Conservation (phyloP, 1,140 invertebrate species). For the Papilio polyxenes region DNA sequence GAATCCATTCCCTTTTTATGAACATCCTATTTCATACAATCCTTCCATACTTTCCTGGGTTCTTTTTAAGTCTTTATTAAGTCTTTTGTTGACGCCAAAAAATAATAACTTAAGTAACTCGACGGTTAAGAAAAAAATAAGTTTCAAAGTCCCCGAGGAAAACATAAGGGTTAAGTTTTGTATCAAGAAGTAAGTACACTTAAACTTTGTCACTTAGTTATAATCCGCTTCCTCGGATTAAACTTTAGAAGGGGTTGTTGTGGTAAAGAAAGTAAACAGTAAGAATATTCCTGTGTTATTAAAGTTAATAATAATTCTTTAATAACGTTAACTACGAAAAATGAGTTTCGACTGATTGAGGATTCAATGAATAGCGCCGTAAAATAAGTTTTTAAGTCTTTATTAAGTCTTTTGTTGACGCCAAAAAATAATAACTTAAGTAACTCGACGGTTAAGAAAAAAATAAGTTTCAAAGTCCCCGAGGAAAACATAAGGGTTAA, state of each 20-base stretch:
- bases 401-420: neutral
- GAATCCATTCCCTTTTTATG: too few relatives aligned
- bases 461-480: slow-evolving; percentile 7
- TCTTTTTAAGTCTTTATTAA: too few relatives aligned
- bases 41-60: too few relatives aligned
- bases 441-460: neutral
- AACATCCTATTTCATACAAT: too few relatives aligned
- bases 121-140: neutral
- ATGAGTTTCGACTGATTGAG: too few relatives aligned
- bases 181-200: neutral
- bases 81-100: neutral
- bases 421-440: neutral
- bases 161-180: neutral
- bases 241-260: neutral
- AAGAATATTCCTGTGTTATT: too few relatives aligned
- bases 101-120: neutral
- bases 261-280: too few relatives aligned
- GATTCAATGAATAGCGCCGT: too few relatives aligned
- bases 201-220: neutral
- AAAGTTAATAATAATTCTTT: too few relatives aligned
- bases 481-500: neutral
- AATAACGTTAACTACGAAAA: too few relatives aligned
- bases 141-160: neutral
- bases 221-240: neutral
- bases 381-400: too few relatives aligned